Base-by-base conservation (phyloP, 2,113 vertebrate species). In the Halcyon malimbica region DNA sequence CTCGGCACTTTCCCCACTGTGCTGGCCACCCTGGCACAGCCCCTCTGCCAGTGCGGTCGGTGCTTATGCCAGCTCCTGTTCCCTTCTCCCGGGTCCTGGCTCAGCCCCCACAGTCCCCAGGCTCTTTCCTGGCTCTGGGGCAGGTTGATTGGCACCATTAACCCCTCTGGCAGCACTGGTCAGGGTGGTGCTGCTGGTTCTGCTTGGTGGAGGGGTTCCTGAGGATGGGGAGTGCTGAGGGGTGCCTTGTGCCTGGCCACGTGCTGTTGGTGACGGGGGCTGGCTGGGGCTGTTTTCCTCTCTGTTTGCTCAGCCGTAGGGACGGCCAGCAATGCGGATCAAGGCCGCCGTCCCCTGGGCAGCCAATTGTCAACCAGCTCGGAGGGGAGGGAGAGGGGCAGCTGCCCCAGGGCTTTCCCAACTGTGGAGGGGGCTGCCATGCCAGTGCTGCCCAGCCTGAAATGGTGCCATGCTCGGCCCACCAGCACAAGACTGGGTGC, bases 341-440 rank as follows among this genome's bases (percentile, higher is more conserved):
- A 96, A 96, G 96, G 96, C 88, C 94, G 4, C 13, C 1, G 74
- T 93, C 82, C 91, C 65, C 65, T 1, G 2, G 42, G 75, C 93
- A 96, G 91, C 96, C 96, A 96, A 96, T 96, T 95, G 94, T 85
- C 4, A 0, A 24, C 42, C 79, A 85, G 93, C 70, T 93, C 10
- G 1, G 85, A 94, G 96, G 96, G 96, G 96, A 96, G 96, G 93
- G 94, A 96, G 94, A 95, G 90, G 85, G 91, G 93, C 91, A 94
- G 67, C 57, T 0, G 39, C 75, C 85, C 79, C 18, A 7, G 78
- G 94, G 82, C 82, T 96, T 96, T 96, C 93, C 94, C 70, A 96
- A 92, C 91, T 28, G 20, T 68, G 56, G 65, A 85, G 65, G 42
- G 51, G 42, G 78, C 70, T 57, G 69, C 78, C 74, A 54, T 46